Evolutionary conservation across 1,140 invertebrate genomes (phyloP), one percentile per base, ranked within the genome.

Genomic region (Temnothorax nylanderi): DNA sequence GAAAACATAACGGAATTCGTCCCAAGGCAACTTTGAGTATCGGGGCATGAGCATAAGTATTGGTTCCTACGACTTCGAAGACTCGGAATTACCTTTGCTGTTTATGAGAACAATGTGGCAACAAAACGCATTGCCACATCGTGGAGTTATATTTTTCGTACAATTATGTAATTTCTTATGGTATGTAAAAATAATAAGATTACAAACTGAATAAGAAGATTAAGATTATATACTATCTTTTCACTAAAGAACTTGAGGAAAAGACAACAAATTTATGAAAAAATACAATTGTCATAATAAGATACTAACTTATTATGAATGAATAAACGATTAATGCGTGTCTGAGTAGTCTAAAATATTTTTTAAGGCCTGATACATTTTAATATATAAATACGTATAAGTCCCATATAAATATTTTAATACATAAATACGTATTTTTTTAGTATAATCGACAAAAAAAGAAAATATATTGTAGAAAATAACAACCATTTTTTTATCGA

Each of bases 1-100:
- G 77, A 86, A 89, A 87, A 78, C 72, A 84, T 90, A 90, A 90
- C 89, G 89, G 89, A 90, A 90, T 90, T 71, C 26, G 54, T 13
- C 58, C 74, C 37, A 89, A 87, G 84, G 85, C 51, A 69, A 75
- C 51, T 49, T 71, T 51, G 84, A 82, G 54, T 80, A 85, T 81
- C 72, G 69, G 69, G 80, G 51, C 77, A 51, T 49, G 44, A 80
- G 51, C 47, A n/a, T 84, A 84, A 84, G 80, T 84, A 84, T 84
- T 34, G 80, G 75, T 78, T 76, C 47, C 74, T 64, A 65, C 82
- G 47, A 49, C 56, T 85, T 72, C 85, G 65, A 64, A 86, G 78
- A 85, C 88, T 85, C 80, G 69, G 64, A 86, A 89, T 90, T 88
- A 84, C 65, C 85, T 71, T 54, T 21, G 54, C 69, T 60, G 54